Evolutionary conservation across 2,797 vertebrate species (phyloP), one percentile per base, ranked within the genome.

Genomic region (Orientallactaga sibirica): DNA sequence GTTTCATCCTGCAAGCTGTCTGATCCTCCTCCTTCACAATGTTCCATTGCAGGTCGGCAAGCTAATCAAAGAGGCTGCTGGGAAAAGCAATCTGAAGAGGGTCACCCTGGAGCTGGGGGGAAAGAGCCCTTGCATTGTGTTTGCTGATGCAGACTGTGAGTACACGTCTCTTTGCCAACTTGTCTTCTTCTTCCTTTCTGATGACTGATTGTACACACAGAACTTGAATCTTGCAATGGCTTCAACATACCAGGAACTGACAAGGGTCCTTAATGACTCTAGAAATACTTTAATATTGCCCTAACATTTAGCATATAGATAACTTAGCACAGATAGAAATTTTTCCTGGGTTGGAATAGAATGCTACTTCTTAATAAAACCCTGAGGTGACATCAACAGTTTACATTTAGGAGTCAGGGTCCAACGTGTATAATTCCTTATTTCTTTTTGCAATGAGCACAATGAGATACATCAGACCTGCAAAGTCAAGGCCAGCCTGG

Each of bases 41-140:
- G 5, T 0, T 96, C 27, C 29, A 5, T 95, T 98, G 94, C 96
- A 99, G 99, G 99, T 99, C 96, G 99, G 99, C 86, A 98, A 99
- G 94, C 84, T 98, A 20, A 98, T 99, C 97, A 99, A 99, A 98
- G 98, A 98, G 97, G 99, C 99, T 94, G 98, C 99, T 11, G 99
- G 99, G 43, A 98, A 98, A 91, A 99, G 98, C 94, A 99, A 99
- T 94, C 98, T 99, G 95, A 99, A 99, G 97, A 98, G 99, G 93
- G 98, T 99, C 90, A 98, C 98, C 6, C 93, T 99, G 88, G 99
- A 99, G 97, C 99, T 99, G 0, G 99, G 99, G 2, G 99, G 99
- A 19, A 99, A 99, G 98, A 99, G 99, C 95, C 99, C 99, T 55
- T 98, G 98, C 87, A 99, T 99, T 52, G 98, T 99, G 97, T 99